Percentiles rank a stretch among this genome's conserved stretches.
These are phyloP conservation scores for Drosophila kokeensis DNA, from an alignment of 2,888 invertebrate species.

Conservation along the genomic window DNA sequence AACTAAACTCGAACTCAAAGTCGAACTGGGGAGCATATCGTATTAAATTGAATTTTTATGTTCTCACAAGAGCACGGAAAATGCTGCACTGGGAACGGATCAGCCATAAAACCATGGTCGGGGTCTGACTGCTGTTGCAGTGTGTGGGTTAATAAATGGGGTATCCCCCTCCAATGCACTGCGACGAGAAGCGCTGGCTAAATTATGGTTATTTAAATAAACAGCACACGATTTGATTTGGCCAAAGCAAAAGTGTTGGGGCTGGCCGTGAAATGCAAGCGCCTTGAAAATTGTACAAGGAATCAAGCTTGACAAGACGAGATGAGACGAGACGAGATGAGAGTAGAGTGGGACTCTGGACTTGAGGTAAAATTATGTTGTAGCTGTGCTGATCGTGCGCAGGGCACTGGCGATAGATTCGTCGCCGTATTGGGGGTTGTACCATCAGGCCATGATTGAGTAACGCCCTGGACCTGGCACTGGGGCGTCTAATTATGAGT, in stretches of 20 bases:
- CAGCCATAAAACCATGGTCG: constrained; percentile 51
- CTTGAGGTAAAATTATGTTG: constrained; percentile 68
- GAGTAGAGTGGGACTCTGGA: constrained; percentile 20
- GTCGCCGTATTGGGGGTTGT: constrained; percentile 67
- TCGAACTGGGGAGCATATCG: constrained; percentile 63
- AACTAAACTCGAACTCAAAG: constrained; percentile 34
- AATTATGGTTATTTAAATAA: constrained; percentile 85
- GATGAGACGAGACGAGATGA: not conserved
- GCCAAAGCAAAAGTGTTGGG: constrained; percentile 76
- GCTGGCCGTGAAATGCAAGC: constrained; percentile 63
- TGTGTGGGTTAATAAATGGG: constrained; percentile 76
- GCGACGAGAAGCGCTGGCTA: constrained; percentile 55
- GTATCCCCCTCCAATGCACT: constrained; percentile 6
- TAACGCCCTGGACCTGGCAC: constrained; percentile 78
- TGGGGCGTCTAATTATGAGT: constrained; percentile 70
- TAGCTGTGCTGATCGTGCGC: constrained; percentile 69
- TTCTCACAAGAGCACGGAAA: constrained; percentile 69
- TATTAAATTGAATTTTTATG: constrained; percentile 82
- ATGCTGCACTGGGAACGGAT: constrained; percentile 51
- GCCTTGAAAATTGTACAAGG: constrained; percentile 67
- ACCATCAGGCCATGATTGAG: constrained; percentile 84
- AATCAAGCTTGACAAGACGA: constrained; percentile 23
- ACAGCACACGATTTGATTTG: constrained; percentile 84
- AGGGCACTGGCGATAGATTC: constrained; percentile 55
- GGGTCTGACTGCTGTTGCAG: constrained; percentile 14